Percentiles rank a stretch among this genome's conserved stretches.
Conservation (phyloP, 2,113 vertebrate species). For the Mixornis gularis region DNA sequence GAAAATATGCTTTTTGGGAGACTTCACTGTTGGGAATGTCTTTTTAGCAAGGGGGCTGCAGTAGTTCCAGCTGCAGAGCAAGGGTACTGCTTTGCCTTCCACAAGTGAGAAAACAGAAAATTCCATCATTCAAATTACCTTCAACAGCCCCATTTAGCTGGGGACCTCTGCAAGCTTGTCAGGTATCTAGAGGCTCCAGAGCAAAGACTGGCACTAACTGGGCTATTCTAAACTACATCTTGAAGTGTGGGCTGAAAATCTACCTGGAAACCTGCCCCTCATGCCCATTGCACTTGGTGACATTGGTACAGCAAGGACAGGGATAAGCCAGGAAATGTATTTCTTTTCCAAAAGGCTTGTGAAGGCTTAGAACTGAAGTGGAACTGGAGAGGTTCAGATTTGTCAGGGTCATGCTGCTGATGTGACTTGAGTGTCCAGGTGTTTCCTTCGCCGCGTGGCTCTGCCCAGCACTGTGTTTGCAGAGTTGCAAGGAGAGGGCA, state of each 20-base stretch:
- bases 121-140: background rate
- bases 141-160: background rate
- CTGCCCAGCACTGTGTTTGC: background rate
- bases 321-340: background rate
- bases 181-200: background rate
- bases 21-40: background rate
- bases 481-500: background rate
- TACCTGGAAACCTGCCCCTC: background rate
- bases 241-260: background rate
- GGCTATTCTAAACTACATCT: background rate
- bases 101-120: background rate
- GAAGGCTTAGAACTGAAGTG: background rate
- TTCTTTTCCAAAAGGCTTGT: background rate
- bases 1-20: background rate
- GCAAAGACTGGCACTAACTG: background rate
- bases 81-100: background rate
- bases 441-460: fast-evolving
- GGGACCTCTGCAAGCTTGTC: background rate
- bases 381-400: background rate
- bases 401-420: fast-evolving
- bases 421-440: background rate
- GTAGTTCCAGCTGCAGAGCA: background rate
- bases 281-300: background rate
- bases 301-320: background rate
- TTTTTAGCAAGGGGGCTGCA: background rate